Evolutionary conservation across 1,140 invertebrate genomes (phyloP), one percentile per base, ranked within the genome.

Genomic region (Neelides sp.): DNA sequence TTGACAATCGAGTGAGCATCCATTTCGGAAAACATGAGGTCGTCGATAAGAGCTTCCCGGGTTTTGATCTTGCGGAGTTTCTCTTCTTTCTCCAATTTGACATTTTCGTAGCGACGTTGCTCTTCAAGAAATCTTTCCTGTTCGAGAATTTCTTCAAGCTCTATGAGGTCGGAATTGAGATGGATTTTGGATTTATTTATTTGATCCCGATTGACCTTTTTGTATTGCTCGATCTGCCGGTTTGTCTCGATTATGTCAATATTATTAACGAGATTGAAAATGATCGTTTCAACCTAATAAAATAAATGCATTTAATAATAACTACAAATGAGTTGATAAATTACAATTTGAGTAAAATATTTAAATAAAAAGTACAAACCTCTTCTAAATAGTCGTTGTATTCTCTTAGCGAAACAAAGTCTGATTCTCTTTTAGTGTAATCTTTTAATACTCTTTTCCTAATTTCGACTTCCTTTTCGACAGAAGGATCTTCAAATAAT

Each of bases 381-480:
- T 68, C 80, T 68, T 96, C 90, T 56, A 95, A 72, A 66, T 95
- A 96, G 66, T 94, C 84, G 69, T 95, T 94, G 65, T 84, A 96
- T 56, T 91, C 89, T 42, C 76, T 68, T 28, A 90, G 65, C 3
- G 76, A 72, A 4, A 65, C 62, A 69, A 96, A 96, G 66, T 95
- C 89, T 58, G 91, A 85, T 66, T 91, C 84, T 63, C 82, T 86
- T 63, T 92, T 90, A 61, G 91, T 93, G 61, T 83, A 94, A 66
- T 93, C 90, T 64, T 83, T 82, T 1, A 94, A 65, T 23, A 97
- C 78, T 62, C 82, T 76, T 65, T 84, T 87, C 17, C 95, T 72
- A 59, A 98, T 94, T 62, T 97, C 92, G 7, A 98, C 81, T 74
- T 99, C 95, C 65, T 97, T 96, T 70, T 99, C 95, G 1, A 98